Base-by-base conservation (phyloP, 1,140 invertebrate species). In the Hormaphis cornu region DNA sequence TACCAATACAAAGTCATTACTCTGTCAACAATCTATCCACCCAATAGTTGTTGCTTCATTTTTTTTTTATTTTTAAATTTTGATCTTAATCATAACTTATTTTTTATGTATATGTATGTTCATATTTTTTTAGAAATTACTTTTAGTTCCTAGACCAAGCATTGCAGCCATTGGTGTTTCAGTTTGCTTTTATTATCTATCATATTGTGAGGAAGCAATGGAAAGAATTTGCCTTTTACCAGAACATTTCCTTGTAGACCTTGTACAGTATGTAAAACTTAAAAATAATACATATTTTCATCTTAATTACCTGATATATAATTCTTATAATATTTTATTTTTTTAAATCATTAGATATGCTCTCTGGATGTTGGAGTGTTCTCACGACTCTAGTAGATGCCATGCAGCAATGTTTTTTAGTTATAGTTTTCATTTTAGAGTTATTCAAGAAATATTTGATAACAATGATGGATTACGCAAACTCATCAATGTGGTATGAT, bases 341-440 rank as follows among this genome's bases (percentile, higher is more conserved):
- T 12, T 2, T 66, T 69, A 40, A 40, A 30, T 71, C 77, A 78
- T n/a, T 75, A 88, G 87, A 69, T 95, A 97, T 78, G 88, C 89
- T 0, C 78, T 98, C 1, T 98, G 95, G 94, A 79, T 98, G 26
- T 77, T 98, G 30, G 95, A 97, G 76, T 93, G 93, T 75, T 96
- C 93, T 22, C 95, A 98, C 76, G 91, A 96, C 79, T 97, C 93
- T 0, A 94, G 94, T 37, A 82, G 93, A 71, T 96, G 93, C 76
- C 93, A 97, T 80, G 93, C 95, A 1, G 93, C 93, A 12, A 97
- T 98, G 93, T 98, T 98, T 78, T 97, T 98, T 77, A 89, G 90
- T 0, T 82, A 95, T 63, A 89, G 91, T 7, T 97, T 97, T 78
- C 88, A 93, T 66, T 98, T 96, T 78, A 84, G 89, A 74, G 85